Evolutionary conservation across 2,888 invertebrate genomes (phyloP).

Genomic region (Lamproptera curius): DNA sequence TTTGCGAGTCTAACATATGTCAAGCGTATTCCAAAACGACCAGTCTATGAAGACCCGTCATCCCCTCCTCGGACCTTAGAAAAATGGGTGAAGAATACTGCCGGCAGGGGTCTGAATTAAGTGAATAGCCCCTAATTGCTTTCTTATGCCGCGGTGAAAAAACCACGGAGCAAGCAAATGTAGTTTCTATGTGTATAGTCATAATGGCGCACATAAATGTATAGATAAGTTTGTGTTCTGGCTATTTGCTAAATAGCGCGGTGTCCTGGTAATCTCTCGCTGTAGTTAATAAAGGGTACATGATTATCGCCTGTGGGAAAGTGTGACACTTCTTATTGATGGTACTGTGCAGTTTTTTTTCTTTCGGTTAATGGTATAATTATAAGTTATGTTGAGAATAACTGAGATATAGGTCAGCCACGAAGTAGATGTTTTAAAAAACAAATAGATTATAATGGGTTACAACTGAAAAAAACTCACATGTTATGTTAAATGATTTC

Average conservation of each 20-base stretch:
- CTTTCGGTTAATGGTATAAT: conserved; percentile 1
- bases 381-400: neutral
- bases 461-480: too few species aligned
- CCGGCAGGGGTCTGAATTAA: conserved; percentile 36
- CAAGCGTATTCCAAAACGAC: conserved; percentile 43
- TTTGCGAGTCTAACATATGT: conserved; percentile 66
- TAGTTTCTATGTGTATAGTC: conserved; percentile 30
- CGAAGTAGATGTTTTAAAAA: too few species aligned
- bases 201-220: conserved; percentile 19
- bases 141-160: conserved; percentile 46
- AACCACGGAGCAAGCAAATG: conserved; percentile 30
- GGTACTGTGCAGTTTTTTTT: neutral
- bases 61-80: conserved; percentile 24
- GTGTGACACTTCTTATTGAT: conserved; percentile 26
- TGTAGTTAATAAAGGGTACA: conserved; percentile 40
- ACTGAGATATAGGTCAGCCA: too few species aligned
- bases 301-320: conserved; percentile 33
- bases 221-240: conserved; percentile 22
- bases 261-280: conserved; percentile 49
- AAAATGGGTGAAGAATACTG: conserved; percentile 20
- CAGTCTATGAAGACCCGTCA: conserved; percentile 31
- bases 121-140: conserved; percentile 56
- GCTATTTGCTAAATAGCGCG: conserved; percentile 42
- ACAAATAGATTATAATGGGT: too few species aligned
- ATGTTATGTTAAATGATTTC: too few species aligned